Percentiles rank a stretch among this genome's conserved stretches.
Conservation (phyloP, 2,888 invertebrate genomes). For the Stomorhina lunata region DNA sequence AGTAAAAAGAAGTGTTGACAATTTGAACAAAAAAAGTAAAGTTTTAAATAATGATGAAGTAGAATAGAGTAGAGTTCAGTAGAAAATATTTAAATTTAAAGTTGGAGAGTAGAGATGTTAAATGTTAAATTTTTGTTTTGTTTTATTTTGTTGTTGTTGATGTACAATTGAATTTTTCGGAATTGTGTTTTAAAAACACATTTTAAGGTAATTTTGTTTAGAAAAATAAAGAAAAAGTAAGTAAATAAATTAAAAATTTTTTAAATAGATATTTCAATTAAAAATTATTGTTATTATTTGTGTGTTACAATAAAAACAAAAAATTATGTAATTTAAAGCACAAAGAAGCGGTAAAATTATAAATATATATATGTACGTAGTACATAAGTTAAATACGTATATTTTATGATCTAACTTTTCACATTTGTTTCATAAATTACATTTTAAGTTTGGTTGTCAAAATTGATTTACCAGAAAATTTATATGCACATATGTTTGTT, state of each 20-base stretch:
- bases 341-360: too few species aligned
- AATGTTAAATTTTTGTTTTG: slow-evolving; percentile 46
- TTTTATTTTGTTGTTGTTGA: slow-evolving; percentile 59
- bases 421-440: too few species aligned
- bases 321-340: not conserved
- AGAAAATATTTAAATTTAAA: slow-evolving; percentile 28
- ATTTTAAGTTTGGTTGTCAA: too few species aligned
- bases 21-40: slow-evolving; percentile 8
- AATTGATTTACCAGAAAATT: too few species aligned
- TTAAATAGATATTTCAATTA: not conserved
- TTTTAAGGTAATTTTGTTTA: slow-evolving; percentile 10
- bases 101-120: slow-evolving; percentile 42
- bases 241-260: slow-evolving; percentile 4
- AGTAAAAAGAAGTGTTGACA: slow-evolving; percentile 44
- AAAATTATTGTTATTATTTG: not conserved
- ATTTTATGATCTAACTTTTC: too few species aligned
- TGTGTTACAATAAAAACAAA: not conserved
- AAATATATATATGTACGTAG: too few species aligned
- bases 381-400: too few species aligned
- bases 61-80: slow-evolving; percentile 28
- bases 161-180: slow-evolving; percentile 23
- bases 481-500: too few species aligned
- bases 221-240: slow-evolving; percentile 28
- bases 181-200: not conserved
- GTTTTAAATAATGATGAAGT: slow-evolving; percentile 26